Percentiles rank a stretch among this genome's conserved stretches.
phyloP scores from a whole-genome alignment of 2,113 vertebrate species.

The Heliornis fulica region DNA sequence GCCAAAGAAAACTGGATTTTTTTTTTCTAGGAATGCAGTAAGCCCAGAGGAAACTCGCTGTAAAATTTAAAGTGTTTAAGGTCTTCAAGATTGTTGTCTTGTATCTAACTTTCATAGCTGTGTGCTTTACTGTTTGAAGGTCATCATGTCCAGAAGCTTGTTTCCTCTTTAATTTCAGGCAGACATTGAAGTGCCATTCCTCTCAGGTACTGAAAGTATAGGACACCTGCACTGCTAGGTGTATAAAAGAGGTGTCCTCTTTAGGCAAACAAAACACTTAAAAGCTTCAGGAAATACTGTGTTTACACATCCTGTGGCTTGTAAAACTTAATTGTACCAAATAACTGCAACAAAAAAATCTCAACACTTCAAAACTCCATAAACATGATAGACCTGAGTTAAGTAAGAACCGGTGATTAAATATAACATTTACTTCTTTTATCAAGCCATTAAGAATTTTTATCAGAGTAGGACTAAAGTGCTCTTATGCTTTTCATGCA shows the following conservation, averaged over 20 bases:
- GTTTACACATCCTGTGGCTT: neutral
- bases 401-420: neutral
- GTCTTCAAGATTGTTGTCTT: neutral
- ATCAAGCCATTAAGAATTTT: neutral
- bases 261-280: neutral
- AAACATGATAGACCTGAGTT: neutral
- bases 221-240: neutral
- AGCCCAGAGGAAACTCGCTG: neutral
- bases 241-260: neutral
- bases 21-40: neutral
- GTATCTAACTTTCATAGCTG: neutral
- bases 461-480: neutral
- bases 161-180: neutral
- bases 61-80: neutral
- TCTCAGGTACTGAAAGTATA: neutral
- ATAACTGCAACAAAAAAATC: neutral
- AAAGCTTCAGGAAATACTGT: neutral
- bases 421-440: neutral
- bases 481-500: neutral
- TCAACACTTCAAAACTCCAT: neutral
- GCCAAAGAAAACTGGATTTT: neutral
- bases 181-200: neutral
- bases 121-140: neutral
- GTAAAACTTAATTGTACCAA: neutral
- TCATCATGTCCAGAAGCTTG: neutral